phyloP scores from a whole-genome alignment of 2,888 invertebrate species.

The Drosophila lacicola region DNA sequence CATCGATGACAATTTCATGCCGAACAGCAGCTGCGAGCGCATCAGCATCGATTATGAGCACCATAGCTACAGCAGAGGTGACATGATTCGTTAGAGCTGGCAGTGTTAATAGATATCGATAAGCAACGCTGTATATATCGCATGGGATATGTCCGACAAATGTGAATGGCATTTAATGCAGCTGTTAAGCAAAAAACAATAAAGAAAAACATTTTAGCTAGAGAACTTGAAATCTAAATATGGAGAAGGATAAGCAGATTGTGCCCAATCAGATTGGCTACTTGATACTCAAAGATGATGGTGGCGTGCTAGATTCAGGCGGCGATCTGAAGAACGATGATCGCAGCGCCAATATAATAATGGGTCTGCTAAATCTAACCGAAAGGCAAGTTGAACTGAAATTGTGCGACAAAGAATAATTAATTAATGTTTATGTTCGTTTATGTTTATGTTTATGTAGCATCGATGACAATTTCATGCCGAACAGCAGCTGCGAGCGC shows the following conservation, averaged over 20 bases:
- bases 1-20: conserved; percentile 90
- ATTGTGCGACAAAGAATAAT: not conserved
- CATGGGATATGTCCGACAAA: not conserved
- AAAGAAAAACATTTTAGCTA: conserved; percentile 5
- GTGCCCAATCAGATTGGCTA: conserved; percentile 89
- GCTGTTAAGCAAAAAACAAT: conserved; percentile 38
- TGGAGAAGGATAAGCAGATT: conserved; percentile 85
- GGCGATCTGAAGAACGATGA: conserved; percentile 96
- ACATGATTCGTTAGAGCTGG: not conserved
- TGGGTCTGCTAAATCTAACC: conserved; percentile 90
- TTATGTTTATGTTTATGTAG: too few relatives aligned
- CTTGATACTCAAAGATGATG: conserved; percentile 94
- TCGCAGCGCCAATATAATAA: conserved; percentile 91
- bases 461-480: conserved; percentile 90
- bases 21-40: conserved; percentile 92
- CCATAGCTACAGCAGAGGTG: too few relatives aligned
- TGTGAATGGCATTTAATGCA: conserved; percentile 32
- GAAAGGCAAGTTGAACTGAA: conserved; percentile 86
- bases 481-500: conserved; percentile 92
- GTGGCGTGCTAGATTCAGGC: conserved; percentile 93
- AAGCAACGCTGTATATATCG: not conserved
- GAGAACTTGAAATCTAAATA: conserved; percentile 54
- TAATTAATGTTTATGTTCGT: not conserved
- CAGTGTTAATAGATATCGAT: conserved; percentile 8
- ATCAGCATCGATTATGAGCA: conserved; percentile 93